These are phyloP conservation scores for Scaptodrosophila latifasciaeformis DNA, from an alignment of 2,888 invertebrate genomes.

Conservation along the genomic window DNA sequence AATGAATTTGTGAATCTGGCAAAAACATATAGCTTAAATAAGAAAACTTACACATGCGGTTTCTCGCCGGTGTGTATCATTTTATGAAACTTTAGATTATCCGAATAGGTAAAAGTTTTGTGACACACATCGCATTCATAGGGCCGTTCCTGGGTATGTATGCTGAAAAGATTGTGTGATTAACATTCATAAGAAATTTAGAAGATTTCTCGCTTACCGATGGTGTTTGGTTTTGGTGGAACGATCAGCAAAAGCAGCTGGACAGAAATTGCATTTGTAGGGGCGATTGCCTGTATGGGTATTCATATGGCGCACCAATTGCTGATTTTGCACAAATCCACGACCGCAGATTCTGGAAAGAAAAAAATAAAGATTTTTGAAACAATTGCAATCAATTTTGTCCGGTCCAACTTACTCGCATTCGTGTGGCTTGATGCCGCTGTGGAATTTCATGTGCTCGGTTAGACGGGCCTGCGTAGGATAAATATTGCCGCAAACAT, in stretches of 20 bases:
- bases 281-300: constrained; percentile 75
- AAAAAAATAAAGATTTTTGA: background rate
- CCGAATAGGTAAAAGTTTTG: constrained; percentile 72
- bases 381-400: background rate
- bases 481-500: constrained; percentile 74
- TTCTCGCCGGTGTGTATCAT: constrained; percentile 74
- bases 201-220: constrained; percentile 48
- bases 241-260: constrained; percentile 74
- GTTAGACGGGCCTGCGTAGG: constrained; percentile 72
- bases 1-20: background rate
- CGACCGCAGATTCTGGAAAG: constrained; percentile 70
- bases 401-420: constrained; percentile 67
- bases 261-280: constrained; percentile 73
- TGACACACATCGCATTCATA: constrained; percentile 72
- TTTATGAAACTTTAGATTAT: constrained; percentile 71
- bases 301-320: constrained; percentile 74
- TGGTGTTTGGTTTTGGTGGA: constrained; percentile 75
- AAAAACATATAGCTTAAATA: background rate
- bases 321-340: constrained; percentile 73
- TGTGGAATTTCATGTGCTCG: constrained; percentile 73
- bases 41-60: constrained; percentile 64
- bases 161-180: constrained; percentile 26
- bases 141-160: constrained; percentile 72
- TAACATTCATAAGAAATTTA: too few species aligned
- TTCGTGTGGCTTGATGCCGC: constrained; percentile 71